These are phyloP conservation scores for Cataglyphis hispanica DNA, from an alignment of 1,140 invertebrate genomes.

Conservation along the genomic window DNA sequence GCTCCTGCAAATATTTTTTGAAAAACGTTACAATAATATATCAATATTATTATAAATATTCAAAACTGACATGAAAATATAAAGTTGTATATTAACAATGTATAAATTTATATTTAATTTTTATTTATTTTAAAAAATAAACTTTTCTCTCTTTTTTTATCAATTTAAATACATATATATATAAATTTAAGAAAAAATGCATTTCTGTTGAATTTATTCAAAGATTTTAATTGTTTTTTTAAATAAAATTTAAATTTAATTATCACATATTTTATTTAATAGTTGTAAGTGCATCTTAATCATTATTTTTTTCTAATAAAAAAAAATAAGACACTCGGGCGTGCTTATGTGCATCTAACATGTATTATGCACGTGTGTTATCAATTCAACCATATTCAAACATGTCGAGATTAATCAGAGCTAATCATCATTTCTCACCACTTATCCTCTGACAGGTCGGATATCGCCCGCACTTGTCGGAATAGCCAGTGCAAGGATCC, in stretches of 20 bases:
- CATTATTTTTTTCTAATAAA: neutral
- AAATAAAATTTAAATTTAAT: too few species aligned
- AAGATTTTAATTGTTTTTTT: too few species aligned
- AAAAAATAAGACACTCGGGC: neutral
- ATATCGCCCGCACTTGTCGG: slow-evolving; percentile 89
- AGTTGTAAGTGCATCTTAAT: too few species aligned
- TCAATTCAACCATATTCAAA: slow-evolving; percentile 2
- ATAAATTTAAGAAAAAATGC: too few species aligned
- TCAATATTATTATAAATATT: slow-evolving; percentile 9
- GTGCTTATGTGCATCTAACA: neutral
- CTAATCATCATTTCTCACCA: slow-evolving; percentile 72
- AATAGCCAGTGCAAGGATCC: slow-evolving; percentile 89
- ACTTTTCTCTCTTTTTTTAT: too few species aligned
- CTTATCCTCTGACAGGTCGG: slow-evolving; percentile 88
- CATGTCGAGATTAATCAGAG: slow-evolving; percentile 7
- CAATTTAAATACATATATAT: too few species aligned
- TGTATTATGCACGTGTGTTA: neutral
- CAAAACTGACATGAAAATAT: neutral
- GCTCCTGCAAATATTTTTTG: slow-evolving; percentile 68
- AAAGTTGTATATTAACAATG: too few species aligned
- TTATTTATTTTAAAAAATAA: too few species aligned
- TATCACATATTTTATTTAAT: too few species aligned
- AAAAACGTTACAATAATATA: neutral
- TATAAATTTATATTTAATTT: too few species aligned
- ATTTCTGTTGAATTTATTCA: too few species aligned